Percentiles rank a stretch among this genome's conserved stretches.
Evolutionary conservation across 1,140 invertebrate species (phyloP).

Genomic region (Anthonomus grandis): DNA sequence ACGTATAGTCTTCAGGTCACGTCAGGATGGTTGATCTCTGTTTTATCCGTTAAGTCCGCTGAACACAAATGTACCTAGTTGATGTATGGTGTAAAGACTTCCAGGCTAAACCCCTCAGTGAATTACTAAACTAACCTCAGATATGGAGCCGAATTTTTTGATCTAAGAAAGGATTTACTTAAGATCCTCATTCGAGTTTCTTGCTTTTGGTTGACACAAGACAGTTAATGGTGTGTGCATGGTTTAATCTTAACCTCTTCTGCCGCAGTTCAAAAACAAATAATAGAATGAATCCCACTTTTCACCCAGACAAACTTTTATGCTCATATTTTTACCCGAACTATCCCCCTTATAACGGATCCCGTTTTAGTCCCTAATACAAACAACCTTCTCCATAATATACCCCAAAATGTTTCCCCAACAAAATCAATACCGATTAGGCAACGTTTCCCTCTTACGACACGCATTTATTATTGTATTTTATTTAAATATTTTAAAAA

Average conservation of each 20-base stretch:
- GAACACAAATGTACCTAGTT: no score
- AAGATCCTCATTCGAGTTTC: no score
- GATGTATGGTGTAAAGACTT: no score
- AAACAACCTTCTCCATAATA: background rate
- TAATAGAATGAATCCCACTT: background rate
- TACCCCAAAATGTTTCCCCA: background rate
- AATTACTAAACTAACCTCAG: no score
- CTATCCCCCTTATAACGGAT: background rate
- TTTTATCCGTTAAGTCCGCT: no score
- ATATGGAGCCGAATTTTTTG: no score
- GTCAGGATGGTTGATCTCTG: no score
- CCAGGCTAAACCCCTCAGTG: no score
- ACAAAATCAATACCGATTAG: slow-evolving; percentile 1
- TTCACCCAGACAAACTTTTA: background rate
- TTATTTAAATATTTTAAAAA: background rate
- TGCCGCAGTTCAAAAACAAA: background rate
- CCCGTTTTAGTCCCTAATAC: background rate
- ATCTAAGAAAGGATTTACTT: no score
- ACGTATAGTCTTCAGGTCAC: no score
- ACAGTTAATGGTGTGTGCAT: background rate
- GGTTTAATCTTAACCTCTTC: background rate
- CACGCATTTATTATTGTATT: background rate
- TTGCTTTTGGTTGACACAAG: no score
- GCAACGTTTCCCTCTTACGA: no score
- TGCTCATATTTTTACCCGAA: background rate